phyloP scores from a whole-genome alignment of 92 coral and sea anemone genomes.

The Palythoa caribaeorum region DNA sequence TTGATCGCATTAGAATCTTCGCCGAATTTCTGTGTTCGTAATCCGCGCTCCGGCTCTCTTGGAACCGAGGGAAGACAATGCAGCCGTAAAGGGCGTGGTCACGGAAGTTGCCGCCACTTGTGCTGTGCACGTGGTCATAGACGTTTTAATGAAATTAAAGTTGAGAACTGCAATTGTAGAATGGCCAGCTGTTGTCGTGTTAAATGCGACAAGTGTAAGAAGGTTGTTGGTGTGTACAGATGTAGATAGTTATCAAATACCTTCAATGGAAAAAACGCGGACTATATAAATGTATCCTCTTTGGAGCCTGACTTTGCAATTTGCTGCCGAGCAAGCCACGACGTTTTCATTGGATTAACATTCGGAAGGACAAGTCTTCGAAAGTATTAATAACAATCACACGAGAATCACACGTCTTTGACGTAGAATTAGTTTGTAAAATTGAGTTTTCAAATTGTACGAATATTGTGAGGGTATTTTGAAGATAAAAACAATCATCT shows the following conservation, averaged over 20 bases:
- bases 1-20: slow-evolving; percentile 60
- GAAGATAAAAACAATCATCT: too few species aligned
- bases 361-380: neutral
- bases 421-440: too few species aligned
- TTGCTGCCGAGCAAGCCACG: neutral
- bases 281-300: neutral
- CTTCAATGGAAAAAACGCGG: neutral
- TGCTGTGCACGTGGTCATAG: slow-evolving; percentile 87
- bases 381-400: too few species aligned
- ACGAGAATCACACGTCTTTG: too few species aligned
- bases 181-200: slow-evolving; percentile 76
- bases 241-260: slow-evolving; percentile 42
- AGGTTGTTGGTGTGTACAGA: slow-evolving; percentile 50
- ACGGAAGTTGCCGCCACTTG: slow-evolving; percentile 83
- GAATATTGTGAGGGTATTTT: too few species aligned
- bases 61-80: slow-evolving; percentile 82
- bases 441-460: too few species aligned
- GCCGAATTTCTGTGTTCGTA: slow-evolving; percentile 77
- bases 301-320: neutral
- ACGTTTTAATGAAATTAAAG: slow-evolving; percentile 38
- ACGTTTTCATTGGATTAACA: neutral
- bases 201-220: slow-evolving; percentile 66
- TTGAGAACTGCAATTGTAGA: slow-evolving; percentile 68
- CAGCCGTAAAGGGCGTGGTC: slow-evolving; percentile 63
- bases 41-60: slow-evolving; percentile 56